Evolutionary conservation across 2,113 vertebrate genomes (phyloP).

Genomic region (Aegithalos caudatus): DNA sequence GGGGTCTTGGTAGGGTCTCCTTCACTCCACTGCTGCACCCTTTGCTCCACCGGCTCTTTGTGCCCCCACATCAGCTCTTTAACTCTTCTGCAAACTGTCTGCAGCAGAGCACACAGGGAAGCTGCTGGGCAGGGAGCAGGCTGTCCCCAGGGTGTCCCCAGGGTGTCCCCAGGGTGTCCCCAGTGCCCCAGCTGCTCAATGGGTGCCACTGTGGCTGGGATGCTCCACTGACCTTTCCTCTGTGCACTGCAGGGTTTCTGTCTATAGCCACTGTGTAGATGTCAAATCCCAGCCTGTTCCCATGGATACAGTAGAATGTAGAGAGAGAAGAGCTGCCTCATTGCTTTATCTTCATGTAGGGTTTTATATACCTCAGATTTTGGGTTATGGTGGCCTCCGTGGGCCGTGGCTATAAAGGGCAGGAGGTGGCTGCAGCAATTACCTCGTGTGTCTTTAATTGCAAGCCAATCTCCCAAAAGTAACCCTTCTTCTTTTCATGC

Average conservation of each 20-base stretch:
- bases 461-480: background rate
- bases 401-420: background rate
- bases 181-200: rapidly evolving
- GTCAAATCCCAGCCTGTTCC: constrained; percentile 25
- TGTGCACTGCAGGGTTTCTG: background rate
- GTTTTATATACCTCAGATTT: background rate
- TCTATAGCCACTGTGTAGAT: background rate
- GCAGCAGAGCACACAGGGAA: background rate
- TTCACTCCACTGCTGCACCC: background rate
- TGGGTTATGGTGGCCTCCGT: background rate
- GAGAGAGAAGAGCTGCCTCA: background rate
- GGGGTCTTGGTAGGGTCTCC: background rate
- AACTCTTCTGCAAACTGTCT: background rate
- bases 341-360: background rate
- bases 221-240: background rate
- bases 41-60: background rate
- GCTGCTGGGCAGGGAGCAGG: background rate
- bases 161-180: background rate
- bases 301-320: constrained; percentile 1
- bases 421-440: background rate
- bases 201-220: background rate
- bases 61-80: background rate
- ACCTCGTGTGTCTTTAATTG: background rate
- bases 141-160: background rate
- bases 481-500: background rate